Percentiles rank a stretch among this genome's conserved stretches.
These are phyloP conservation scores for Samia ricini DNA, from an alignment of 1,140 invertebrate species.

Conservation along the genomic window DNA sequence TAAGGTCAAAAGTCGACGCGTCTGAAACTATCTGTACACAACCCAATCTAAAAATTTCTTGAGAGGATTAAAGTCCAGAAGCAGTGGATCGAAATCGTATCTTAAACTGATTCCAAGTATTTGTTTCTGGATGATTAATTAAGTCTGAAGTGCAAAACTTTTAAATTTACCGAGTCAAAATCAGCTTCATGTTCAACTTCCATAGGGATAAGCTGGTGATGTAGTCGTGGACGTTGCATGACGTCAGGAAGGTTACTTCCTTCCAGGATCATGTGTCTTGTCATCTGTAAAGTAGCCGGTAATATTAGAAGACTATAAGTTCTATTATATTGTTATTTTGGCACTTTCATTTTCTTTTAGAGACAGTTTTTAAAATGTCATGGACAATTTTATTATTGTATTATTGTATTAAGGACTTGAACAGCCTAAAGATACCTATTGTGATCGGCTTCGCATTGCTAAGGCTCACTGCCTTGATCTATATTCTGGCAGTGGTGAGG, in stretches of 20 bases:
- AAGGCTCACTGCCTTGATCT: too few relatives aligned
- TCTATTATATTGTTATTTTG: not conserved
- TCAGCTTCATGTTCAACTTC: constrained; percentile 86
- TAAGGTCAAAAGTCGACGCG: too few relatives aligned
- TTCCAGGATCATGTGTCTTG: constrained; percentile 87
- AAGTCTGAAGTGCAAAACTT: too few relatives aligned
- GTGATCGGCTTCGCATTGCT: too few relatives aligned
- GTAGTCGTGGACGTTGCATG: constrained; percentile 89
- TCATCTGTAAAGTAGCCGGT: constrained; percentile 78
- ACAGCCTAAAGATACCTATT: too few relatives aligned
- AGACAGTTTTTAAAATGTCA: not conserved
- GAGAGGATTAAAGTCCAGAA: not conserved
- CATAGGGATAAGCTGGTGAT: constrained; percentile 96
- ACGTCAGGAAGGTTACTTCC: constrained; percentile 87
- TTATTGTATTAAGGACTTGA: not conserved
- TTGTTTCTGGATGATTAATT: too few relatives aligned
- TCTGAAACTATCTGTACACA: too few relatives aligned
- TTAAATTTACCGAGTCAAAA: constrained; percentile 53
- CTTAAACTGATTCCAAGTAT: not conserved
- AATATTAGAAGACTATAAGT: not conserved
- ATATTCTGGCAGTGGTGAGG: too few relatives aligned
- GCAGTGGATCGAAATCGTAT: not conserved
- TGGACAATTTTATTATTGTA: not conserved
- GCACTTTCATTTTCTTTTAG: too few relatives aligned
- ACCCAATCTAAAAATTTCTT: not conserved